Base-by-base conservation (phyloP, 2,113 vertebrate genomes). In the human (Homo sapiens) region DNA sequence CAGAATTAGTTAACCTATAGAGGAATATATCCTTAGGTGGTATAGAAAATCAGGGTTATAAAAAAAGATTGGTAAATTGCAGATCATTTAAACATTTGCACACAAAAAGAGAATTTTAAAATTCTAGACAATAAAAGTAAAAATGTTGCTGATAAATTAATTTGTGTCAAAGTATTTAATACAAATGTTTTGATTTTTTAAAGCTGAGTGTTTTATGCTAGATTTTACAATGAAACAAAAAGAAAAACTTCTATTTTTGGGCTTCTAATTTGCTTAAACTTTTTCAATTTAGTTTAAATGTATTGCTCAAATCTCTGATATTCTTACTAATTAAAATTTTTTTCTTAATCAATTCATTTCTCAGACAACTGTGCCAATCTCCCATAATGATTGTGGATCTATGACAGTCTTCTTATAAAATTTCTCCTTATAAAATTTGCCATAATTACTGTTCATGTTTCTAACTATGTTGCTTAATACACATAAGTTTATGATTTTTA, bases 11-110 rank as follows among this genome's bases (percentile, higher is more conserved):
- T 75, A 84, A 94, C 50, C 8, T 75, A 87, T 88, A 86, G 25
- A 95, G 66, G 45, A 87, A 90, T 40, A 86, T 73, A 78, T 93
- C 20, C 22, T 87, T 93, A 96, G 22, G 70, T 86, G 50, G 50
- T 48, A 40, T n/a, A 78, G 22, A 91, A 75, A 92, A 61, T 59
- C 45, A 72, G 17, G 45, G 27, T 13, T 80, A 66, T 52, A 27
- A 96, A n/a, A 75, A 86, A 93, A 6, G 11, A 25, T 73, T 89
- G 48, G 75, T 61, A 86, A 96, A 70, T 40, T 43, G 7, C 61
- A 90, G 52, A 88, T 27, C 35, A 87, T 95, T 92, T 97, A 89
- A 66, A 96, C 23, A 92, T 91, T 59, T 32, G 48, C 11, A 66
- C 22, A 48, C 35, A 61, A 87, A 89, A 86, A 79, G 40, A 68